Evolutionary conservation across 2,113 vertebrate genomes (phyloP).

Genomic region (Nerophis lumbriciformis): DNA sequence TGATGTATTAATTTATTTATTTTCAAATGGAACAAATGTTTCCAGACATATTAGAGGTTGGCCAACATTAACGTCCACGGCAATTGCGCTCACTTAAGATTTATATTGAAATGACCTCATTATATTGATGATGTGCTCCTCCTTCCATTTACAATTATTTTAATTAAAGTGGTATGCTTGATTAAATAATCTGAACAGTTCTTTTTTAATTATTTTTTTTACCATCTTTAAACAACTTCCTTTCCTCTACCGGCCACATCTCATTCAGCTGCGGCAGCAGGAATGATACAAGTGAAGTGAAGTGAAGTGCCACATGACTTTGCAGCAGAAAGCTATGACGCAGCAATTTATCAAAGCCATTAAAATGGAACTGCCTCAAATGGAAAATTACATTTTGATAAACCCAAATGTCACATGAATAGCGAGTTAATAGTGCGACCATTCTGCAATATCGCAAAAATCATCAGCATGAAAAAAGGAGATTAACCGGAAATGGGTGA

Average conservation of each 20-base stretch:
- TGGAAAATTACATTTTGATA: neutral
- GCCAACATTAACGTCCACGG: neutral
- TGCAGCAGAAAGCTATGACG: slow-evolving; percentile 9
- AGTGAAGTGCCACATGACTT: slow-evolving; percentile 7
- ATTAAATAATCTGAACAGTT: slow-evolving; percentile 16
- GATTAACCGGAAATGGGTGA: no score
- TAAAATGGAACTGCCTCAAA: neutral
- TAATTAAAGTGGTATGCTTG: slow-evolving; percentile 5
- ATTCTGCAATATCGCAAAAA: neutral
- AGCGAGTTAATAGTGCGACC: no score
- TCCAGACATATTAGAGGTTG: neutral
- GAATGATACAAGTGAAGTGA: neutral
- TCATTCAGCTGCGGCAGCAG: slow-evolving; percentile 11
- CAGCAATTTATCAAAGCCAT: slow-evolving; percentile 22
- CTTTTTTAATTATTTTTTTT: neutral
- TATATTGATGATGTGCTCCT: slow-evolving; percentile 16
- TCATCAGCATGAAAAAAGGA: no score
- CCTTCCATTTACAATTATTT: slow-evolving; percentile 11
- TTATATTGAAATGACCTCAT: neutral
- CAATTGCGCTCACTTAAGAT: neutral
- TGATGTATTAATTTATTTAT: no score
- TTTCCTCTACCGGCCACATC: neutral
- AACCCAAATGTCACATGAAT: neutral
- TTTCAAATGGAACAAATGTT: no score
- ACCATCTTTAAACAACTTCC: neutral